A percentile compares a stretch with the other conserved stretches of the same genome.
phyloP scores from a whole-genome alignment of 2,797 vertebrate species.

The Prionace glauca region DNA sequence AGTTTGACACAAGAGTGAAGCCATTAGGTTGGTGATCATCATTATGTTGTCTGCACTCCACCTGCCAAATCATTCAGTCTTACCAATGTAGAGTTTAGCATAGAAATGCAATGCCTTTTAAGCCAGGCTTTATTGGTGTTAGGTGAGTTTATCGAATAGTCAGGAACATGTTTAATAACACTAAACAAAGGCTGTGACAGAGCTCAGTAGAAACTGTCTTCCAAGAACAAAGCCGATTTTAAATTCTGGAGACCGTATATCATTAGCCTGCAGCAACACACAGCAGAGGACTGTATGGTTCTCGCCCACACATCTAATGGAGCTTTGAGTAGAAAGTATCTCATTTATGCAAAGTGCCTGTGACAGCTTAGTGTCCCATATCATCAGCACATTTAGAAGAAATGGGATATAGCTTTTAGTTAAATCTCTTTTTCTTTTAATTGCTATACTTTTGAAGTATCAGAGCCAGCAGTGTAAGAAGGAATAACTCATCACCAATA shows the following conservation, averaged over 20 bases:
- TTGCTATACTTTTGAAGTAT: slow-evolving; percentile 19
- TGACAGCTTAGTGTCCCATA: slow-evolving; percentile 37
- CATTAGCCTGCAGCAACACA: slow-evolving; percentile 35
- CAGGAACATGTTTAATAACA: slow-evolving; percentile 31
- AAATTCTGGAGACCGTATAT: not conserved
- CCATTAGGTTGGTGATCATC: not conserved
- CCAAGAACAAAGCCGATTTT: slow-evolving; percentile 29
- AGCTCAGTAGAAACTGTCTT: slow-evolving; percentile 29
- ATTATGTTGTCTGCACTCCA: not conserved
- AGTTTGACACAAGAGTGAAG: not conserved
- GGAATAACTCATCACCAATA: not conserved
- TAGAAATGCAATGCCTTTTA: not conserved
- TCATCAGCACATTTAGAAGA: slow-evolving; percentile 36
- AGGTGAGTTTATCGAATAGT: slow-evolving; percentile 10
- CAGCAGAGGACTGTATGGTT: not conserved
- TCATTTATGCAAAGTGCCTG: slow-evolving; percentile 37
- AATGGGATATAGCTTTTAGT: slow-evolving; percentile 36
- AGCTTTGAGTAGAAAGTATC: slow-evolving; percentile 34
- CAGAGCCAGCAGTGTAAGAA: not conserved
- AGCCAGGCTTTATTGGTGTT: slow-evolving; percentile 4
- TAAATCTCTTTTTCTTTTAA: slow-evolving; percentile 22
- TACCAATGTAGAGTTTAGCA: not conserved
- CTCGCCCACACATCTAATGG: slow-evolving; percentile 30
- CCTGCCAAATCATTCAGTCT: not conserved
- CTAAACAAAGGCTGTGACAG: slow-evolving; percentile 29